A percentile compares a stretch with the other conserved stretches of the same genome.
These are phyloP conservation scores for Amblyjoppa proteus DNA, from an alignment of 2,888 invertebrate species.

Conservation along the genomic window DNA sequence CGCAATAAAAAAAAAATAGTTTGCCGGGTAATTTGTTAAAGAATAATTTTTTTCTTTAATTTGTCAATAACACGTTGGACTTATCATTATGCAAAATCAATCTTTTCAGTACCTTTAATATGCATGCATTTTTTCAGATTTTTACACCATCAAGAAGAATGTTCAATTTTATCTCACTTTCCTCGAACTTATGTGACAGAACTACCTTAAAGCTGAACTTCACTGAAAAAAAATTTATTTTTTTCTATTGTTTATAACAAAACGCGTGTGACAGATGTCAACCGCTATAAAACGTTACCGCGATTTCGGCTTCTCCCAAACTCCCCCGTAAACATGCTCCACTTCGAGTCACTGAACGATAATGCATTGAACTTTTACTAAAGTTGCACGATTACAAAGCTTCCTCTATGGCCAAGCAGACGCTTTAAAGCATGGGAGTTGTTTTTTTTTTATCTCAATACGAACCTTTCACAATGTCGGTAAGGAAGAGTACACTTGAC, in stretches of 20 bases:
- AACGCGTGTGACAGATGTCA: not conserved
- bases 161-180: too few relatives aligned
- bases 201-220: too few relatives aligned
- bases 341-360: not conserved
- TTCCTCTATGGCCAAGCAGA: not conserved
- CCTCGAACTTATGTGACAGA: too few relatives aligned
- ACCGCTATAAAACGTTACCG: not conserved
- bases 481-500: constrained; percentile 93
- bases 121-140: too few relatives aligned
- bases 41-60: too few relatives aligned
- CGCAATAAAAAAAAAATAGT: too few relatives aligned
- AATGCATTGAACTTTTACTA: not conserved
- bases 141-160: too few relatives aligned
- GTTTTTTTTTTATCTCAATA: constrained; percentile 25
- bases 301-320: not conserved
- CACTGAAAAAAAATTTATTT: too few relatives aligned
- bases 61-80: too few relatives aligned
- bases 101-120: too few relatives aligned
- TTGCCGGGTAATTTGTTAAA: too few relatives aligned
- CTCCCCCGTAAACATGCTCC: not conserved
- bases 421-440: not conserved
- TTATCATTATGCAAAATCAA: too few relatives aligned
- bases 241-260: not conserved
- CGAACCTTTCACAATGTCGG: constrained; percentile 93
- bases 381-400: not conserved